A percentile compares a stretch with the other conserved stretches of the same genome.
Evolutionary conservation across 2,797 vertebrate genomes (phyloP).

Genomic region (Xerus rutilus): DNA sequence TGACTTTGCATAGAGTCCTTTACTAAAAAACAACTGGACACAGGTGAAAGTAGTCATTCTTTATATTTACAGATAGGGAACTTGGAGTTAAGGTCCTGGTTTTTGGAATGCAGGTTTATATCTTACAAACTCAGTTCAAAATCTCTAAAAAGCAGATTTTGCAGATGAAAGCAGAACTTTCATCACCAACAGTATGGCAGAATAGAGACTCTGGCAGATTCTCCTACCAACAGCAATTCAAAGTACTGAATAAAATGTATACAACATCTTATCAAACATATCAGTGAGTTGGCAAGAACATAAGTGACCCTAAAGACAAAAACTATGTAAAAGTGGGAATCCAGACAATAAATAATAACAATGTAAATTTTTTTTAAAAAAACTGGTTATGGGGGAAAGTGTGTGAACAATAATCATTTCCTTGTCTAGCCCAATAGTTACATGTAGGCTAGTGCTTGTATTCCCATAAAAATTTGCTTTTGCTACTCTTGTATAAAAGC

Average conservation of each 20-base stretch:
- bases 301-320: conserved; percentile 18
- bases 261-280: conserved; percentile 39
- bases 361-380: background rate
- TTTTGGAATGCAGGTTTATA: background rate
- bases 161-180: background rate
- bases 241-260: conserved; percentile 6
- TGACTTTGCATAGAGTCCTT: background rate
- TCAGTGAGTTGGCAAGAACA: background rate
- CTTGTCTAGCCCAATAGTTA: background rate
- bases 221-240: conserved; percentile 33
- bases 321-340: background rate
- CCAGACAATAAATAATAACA: conserved; percentile 5
- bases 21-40: background rate
- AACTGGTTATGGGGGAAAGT: background rate
- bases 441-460: background rate
- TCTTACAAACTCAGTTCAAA: background rate
- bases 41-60: background rate
- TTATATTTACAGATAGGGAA: background rate
- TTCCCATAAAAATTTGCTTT: conserved; percentile 44
- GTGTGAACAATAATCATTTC: conserved; percentile 21
- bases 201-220: conserved; percentile 21
- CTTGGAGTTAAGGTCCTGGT: background rate
- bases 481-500: background rate
- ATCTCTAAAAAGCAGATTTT: background rate
- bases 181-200: background rate